These are phyloP conservation scores for Euplagia quadripunctaria DNA, from an alignment of 2,888 invertebrate genomes.

Conservation along the genomic window DNA sequence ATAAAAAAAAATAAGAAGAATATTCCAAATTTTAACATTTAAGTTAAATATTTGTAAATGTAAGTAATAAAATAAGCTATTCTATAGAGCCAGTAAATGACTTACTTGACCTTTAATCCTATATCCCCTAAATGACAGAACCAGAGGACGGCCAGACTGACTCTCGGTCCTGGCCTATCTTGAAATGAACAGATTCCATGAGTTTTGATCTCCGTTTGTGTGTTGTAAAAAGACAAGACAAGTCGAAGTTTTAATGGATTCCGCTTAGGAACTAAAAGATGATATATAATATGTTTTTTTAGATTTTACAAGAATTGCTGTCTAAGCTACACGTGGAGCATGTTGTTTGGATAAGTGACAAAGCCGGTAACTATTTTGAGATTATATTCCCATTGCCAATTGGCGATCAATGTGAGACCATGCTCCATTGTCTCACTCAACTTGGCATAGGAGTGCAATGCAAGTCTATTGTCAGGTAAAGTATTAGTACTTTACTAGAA, in stretches of 20 bases:
- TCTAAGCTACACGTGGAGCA: conserved; percentile 90
- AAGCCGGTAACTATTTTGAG: conserved; percentile 90
- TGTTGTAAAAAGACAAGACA: too few relatives aligned
- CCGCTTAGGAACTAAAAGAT: too few relatives aligned
- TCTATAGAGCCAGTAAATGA: not conserved
- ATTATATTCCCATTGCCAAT: conserved; percentile 90
- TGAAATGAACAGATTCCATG: too few relatives aligned
- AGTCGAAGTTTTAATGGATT: too few relatives aligned
- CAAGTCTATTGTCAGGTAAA: conserved; percentile 91
- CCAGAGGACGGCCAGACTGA: too few relatives aligned
- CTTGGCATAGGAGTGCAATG: conserved; percentile 90
- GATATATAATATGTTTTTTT: not conserved
- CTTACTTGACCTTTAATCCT: too few relatives aligned
- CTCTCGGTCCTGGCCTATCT: too few relatives aligned
- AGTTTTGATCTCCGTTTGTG: too few relatives aligned
- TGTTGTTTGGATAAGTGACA: conserved; percentile 90
- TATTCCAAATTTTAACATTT: too few relatives aligned
- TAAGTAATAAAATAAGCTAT: not conserved
- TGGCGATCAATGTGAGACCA: conserved; percentile 91
- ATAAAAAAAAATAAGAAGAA: too few relatives aligned
- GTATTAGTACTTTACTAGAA: not conserved
- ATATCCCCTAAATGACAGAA: too few relatives aligned
- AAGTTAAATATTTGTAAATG: too few relatives aligned
- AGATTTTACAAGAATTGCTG: conserved; percentile 90
- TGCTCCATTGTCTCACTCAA: conserved; percentile 91